Percentiles rank a stretch among this genome's conserved stretches.
phyloP scores from a whole-genome alignment of 2,888 invertebrate genomes.

The Petrolisthes cinctipes region DNA sequence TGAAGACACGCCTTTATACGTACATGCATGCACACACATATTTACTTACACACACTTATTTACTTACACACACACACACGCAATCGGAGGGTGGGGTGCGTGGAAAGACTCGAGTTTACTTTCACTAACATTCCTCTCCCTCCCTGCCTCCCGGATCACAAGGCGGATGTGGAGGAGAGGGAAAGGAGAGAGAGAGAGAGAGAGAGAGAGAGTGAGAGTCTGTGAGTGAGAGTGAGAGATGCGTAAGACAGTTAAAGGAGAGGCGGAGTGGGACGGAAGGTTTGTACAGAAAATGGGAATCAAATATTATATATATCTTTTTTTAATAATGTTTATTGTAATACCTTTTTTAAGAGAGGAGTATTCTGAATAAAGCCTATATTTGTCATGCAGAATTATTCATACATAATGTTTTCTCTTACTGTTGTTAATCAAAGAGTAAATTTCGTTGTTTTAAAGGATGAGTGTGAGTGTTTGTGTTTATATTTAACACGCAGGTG shows the following conservation, averaged over 20 bases:
- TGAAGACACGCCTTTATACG: too few relatives aligned
- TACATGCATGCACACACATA: too few relatives aligned
- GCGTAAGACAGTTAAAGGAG: not conserved
- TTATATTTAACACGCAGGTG: too few relatives aligned
- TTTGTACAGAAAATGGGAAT: not conserved
- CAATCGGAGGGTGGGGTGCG: not conserved
- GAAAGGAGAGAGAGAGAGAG: slow-evolving; percentile 12
- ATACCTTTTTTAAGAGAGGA: too few relatives aligned
- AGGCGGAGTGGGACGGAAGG: not conserved
- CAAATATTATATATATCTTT: not conserved
- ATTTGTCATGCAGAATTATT: too few relatives aligned
- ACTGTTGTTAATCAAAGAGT: too few relatives aligned
- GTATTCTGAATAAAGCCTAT: too few relatives aligned
- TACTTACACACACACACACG: slow-evolving; percentile 1
- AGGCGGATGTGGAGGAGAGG: not conserved
- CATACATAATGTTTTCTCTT: too few relatives aligned
- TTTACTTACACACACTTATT: too few relatives aligned
- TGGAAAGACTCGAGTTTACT: not conserved
- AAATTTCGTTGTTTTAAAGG: too few relatives aligned
- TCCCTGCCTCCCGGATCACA: not conserved
- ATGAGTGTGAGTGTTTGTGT: too few relatives aligned
- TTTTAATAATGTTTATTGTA: too few relatives aligned
- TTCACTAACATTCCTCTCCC: not conserved
- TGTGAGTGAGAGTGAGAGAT: not conserved
- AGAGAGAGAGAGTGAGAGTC: slow-evolving; percentile 19